These are phyloP conservation scores for Anoplopoma fimbria DNA, from an alignment of 2,113 vertebrate species.

Conservation along the genomic window DNA sequence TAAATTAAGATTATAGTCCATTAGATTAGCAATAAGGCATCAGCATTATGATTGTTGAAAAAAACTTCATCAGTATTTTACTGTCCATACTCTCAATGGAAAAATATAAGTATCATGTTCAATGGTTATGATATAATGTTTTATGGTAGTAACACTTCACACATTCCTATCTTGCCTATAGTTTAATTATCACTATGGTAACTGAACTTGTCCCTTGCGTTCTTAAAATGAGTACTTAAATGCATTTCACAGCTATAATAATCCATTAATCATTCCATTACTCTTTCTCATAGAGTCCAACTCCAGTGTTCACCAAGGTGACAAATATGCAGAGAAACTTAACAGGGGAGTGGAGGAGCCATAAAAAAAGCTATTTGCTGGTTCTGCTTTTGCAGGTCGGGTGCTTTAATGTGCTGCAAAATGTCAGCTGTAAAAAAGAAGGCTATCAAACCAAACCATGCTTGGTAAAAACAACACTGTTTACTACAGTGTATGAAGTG, in stretches of 20 bases:
- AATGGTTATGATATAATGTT: neutral
- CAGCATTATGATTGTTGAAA: neutral
- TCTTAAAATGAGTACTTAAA: neutral
- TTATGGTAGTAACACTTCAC: neutral
- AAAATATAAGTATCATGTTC: neutral
- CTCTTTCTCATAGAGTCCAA: neutral
- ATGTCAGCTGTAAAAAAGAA: conserved; percentile 7
- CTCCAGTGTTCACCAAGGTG: neutral
- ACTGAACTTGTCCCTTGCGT: neutral
- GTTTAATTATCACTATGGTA: neutral
- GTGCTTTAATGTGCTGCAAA: conserved; percentile 34
- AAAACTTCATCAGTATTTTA: neutral
- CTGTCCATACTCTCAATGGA: neutral
- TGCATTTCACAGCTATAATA: conserved; percentile 18
- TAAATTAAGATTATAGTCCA: neutral
- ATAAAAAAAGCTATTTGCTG: conserved; percentile 34
- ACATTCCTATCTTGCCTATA: neutral
- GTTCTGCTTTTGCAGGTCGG: conserved; percentile 19
- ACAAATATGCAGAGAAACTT: conserved; percentile 18
- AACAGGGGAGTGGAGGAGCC: conserved; percentile 27
- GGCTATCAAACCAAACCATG: conserved; percentile 6
- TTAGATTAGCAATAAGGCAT: neutral
- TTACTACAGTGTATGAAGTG: neutral
- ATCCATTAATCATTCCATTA: neutral
- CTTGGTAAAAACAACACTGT: conserved; percentile 17